A percentile compares a stretch with the other conserved stretches of the same genome.
Evolutionary conservation across 1,140 invertebrate species (phyloP).

Genomic region (Scaptodrosophila lebanonensis): DNA sequence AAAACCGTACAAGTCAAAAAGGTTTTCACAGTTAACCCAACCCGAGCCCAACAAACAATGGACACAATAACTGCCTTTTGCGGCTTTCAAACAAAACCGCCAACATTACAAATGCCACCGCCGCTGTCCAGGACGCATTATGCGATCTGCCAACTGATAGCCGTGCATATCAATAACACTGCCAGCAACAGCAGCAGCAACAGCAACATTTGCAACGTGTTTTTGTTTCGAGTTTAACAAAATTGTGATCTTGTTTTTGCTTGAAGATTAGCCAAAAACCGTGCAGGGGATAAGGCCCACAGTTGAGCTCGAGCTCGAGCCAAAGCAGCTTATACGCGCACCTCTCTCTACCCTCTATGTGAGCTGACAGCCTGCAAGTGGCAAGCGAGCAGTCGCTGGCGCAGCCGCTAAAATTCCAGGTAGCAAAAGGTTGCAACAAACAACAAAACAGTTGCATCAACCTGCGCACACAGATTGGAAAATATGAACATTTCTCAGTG

Average conservation of each 20-base stretch:
- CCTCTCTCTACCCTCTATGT: too few relatives aligned
- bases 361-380: too few relatives aligned
- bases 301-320: conserved; percentile 45
- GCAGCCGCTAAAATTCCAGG: too few relatives aligned
- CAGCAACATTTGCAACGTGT: conserved; percentile 12
- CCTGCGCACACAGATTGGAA: background rate
- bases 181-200: conserved; percentile 1
- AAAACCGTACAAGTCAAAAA: conserved; percentile 70
- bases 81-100: conserved; percentile 57
- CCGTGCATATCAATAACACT: conserved; percentile 63
- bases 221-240: conserved; percentile 55
- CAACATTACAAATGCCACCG: conserved; percentile 30
- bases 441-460: background rate
- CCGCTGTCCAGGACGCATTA: conserved; percentile 36
- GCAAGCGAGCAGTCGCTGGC: too few relatives aligned
- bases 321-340: conserved; percentile 73
- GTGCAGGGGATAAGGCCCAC: conserved; percentile 39
- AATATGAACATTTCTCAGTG: too few relatives aligned
- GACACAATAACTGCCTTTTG: conserved; percentile 54
- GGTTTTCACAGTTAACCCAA: conserved; percentile 63
- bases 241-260: conserved; percentile 72
- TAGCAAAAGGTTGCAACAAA: conserved; percentile 25
- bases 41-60: conserved; percentile 51
- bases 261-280: conserved; percentile 47
- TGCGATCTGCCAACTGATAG: conserved; percentile 47